A percentile compares a stretch with the other conserved stretches of the same genome.
phyloP scores from a whole-genome alignment of 2,797 vertebrate species.

The Crocodylus rhombifer region DNA sequence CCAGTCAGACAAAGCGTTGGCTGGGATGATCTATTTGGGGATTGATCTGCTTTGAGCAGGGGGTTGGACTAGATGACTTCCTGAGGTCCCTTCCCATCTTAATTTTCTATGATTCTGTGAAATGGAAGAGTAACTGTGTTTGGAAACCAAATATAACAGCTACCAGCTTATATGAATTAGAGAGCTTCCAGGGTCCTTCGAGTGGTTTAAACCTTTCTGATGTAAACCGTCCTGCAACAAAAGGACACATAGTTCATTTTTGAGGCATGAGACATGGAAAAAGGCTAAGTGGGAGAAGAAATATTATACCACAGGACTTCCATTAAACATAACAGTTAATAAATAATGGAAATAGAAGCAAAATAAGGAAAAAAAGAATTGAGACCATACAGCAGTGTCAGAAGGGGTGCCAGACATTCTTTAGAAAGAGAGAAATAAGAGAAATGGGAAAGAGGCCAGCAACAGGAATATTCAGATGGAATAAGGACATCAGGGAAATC shows the following conservation, averaged over 20 bases:
- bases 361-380: neutral
- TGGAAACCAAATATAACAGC: neutral
- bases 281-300: neutral
- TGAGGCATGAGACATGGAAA: neutral
- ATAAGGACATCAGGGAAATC: accelerated
- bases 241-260: neutral
- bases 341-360: neutral
- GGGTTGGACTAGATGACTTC: no score
- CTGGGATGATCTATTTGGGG: no score
- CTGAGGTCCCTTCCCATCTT: accelerated
- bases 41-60: no score
- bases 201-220: neutral
- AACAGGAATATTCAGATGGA: neutral
- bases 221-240: neutral
- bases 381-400: neutral
- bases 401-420: neutral
- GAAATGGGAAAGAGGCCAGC: neutral
- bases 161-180: neutral
- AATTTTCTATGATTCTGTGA: accelerated
- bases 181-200: neutral
- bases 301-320: neutral
- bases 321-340: neutral
- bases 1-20: no score
- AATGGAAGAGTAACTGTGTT: neutral
- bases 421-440: accelerated